Conservation (phyloP, 2,888 invertebrate genomes). For the Agriotes lineatus region DNA sequence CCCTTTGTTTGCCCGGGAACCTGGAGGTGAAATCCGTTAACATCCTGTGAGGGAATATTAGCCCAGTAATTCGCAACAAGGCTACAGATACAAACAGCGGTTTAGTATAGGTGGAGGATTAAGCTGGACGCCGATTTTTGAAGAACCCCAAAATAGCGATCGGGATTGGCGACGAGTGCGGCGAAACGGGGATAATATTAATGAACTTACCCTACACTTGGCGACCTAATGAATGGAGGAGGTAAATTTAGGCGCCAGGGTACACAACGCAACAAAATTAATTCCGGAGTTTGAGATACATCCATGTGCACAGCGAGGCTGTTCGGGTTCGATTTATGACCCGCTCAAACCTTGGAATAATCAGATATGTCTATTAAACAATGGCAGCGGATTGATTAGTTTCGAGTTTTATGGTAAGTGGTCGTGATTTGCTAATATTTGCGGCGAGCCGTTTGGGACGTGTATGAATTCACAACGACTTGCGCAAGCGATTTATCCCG, state of each 20-base stretch:
- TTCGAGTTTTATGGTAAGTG: too few species aligned
- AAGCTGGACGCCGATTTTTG: background rate
- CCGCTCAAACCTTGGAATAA: background rate
- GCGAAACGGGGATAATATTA: constrained; percentile 4
- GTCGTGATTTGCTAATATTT: too few species aligned
- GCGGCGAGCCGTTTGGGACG: too few species aligned
- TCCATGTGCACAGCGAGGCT: constrained; percentile 2
- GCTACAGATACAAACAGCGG: too few species aligned
- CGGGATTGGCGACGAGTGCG: background rate
- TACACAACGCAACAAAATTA: constrained; percentile 22
- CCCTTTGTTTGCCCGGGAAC: background rate
- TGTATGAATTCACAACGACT: too few species aligned
- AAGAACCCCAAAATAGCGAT: background rate
- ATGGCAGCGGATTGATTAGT: too few species aligned
- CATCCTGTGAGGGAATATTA: background rate
- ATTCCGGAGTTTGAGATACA: background rate
- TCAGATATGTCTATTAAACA: too few species aligned
- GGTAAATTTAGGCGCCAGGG: constrained; percentile 23
- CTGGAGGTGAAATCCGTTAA: background rate
- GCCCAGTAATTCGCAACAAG: too few species aligned
- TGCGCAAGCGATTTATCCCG: too few species aligned
- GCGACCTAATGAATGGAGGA: constrained; percentile 25
- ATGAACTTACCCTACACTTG: constrained; percentile 27
- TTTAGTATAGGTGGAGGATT: too few species aligned
- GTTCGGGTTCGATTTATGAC: background rate